Conservation (phyloP, 1,140 invertebrate species). For the Megalonaias nervosa region DNA sequence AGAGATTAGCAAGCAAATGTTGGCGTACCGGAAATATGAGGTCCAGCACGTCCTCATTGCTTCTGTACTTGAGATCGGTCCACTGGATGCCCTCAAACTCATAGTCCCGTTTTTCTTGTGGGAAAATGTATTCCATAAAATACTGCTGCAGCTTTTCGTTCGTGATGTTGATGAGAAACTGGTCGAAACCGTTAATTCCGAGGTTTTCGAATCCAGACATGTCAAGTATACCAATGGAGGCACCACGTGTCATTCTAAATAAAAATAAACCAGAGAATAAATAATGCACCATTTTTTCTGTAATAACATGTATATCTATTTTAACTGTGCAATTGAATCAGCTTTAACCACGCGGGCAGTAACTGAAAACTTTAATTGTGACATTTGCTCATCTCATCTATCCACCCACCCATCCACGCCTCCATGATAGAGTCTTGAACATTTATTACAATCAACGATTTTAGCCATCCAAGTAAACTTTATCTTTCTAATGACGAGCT, state of each 20-base stretch:
- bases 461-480: no score
- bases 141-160: constrained; percentile 80
- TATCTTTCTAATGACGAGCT: no score
- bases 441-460: no score
- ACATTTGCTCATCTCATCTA: no score
- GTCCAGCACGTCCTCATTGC: constrained; percentile 76
- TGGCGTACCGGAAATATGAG: constrained; percentile 45
- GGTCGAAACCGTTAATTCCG: constrained; percentile 85
- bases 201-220: constrained; percentile 91
- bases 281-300: background rate
- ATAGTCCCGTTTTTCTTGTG: constrained; percentile 84
- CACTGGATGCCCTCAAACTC: constrained; percentile 83
- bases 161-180: constrained; percentile 68
- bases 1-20: no score
- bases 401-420: no score
- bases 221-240: constrained; percentile 79
- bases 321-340: no score
- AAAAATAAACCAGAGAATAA: background rate
- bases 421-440: no score
- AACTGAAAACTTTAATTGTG: no score
- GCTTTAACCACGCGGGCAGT: no score
- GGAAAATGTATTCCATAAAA: constrained; percentile 87
- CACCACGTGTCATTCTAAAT: constrained; percentile 35
- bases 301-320: no score
- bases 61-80: constrained; percentile 79